Evolutionary conservation across 2,888 invertebrate species (phyloP).

Genomic region (Drosophila kambysellisi): DNA sequence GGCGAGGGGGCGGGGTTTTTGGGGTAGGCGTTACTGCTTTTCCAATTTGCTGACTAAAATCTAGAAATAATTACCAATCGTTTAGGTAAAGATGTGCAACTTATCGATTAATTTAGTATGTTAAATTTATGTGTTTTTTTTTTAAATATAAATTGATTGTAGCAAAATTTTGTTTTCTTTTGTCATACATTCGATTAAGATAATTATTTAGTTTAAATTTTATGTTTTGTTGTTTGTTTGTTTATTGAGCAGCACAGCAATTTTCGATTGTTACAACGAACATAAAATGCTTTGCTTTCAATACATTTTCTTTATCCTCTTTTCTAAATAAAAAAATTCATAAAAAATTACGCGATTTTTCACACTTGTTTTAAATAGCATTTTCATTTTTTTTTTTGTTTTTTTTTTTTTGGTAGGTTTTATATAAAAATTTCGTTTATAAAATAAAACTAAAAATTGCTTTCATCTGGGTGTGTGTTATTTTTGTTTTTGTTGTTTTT

Average conservation of each 20-base stretch:
- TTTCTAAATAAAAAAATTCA: constrained; percentile 50
- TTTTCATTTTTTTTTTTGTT: constrained; percentile 24
- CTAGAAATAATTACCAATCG: constrained; percentile 82
- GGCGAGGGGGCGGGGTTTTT: not conserved
- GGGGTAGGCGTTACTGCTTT: constrained; percentile 36
- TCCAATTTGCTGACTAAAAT: constrained; percentile 62
- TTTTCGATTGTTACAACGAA: constrained; percentile 69
- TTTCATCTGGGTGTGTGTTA: constrained; percentile 39
- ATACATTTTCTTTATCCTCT: constrained; percentile 42
- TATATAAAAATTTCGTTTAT: constrained; percentile 50
- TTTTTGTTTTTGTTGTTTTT: not conserved
- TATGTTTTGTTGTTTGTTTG: constrained; percentile 48
- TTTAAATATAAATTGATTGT: constrained; percentile 67
- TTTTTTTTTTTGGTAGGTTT: constrained; percentile 60
- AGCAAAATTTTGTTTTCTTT: constrained; percentile 54
- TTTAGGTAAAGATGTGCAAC: constrained; percentile 83
- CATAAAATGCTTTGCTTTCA: constrained; percentile 69
- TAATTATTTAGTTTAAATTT: constrained; percentile 39
- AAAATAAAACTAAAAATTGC: constrained; percentile 73
- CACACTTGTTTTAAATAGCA: constrained; percentile 54
- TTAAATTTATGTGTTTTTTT: constrained; percentile 47
- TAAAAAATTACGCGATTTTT: constrained; percentile 41
- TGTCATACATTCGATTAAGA: constrained; percentile 42
- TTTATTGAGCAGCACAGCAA: constrained; percentile 85
- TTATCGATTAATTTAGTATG: constrained; percentile 65